Evolutionary conservation across 2,797 vertebrate species (phyloP).

Genomic region (Liparis tanakae): DNA sequence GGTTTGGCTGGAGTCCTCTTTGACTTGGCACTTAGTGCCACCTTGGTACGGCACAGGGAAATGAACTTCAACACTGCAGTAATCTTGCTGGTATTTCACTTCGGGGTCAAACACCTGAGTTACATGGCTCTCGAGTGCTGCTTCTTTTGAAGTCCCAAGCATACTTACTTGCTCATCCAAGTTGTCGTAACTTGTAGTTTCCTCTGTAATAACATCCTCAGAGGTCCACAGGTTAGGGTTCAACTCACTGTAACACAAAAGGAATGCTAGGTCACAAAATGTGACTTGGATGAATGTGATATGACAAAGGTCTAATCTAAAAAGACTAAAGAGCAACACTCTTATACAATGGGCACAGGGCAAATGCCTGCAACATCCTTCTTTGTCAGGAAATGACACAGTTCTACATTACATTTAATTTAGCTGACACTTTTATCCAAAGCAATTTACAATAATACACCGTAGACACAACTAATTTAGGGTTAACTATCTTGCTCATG

Average conservation of each 20-base stretch:
- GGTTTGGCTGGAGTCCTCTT: constrained; percentile 49
- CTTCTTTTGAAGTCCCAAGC: constrained; percentile 48
- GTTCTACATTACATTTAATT: not conserved
- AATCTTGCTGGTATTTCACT: constrained; percentile 56
- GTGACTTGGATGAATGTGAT: constrained; percentile 1
- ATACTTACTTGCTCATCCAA: constrained; percentile 80
- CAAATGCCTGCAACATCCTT: not conserved
- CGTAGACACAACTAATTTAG: no score
- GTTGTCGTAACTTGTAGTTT: constrained; percentile 62
- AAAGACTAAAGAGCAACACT: not conserved
- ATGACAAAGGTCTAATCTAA: not conserved
- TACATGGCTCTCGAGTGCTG: constrained; percentile 44
- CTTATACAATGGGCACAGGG: not conserved
- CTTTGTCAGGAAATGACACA: not conserved
- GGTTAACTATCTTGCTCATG: no score
- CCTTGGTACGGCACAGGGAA: constrained; percentile 39
- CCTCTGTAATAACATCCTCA: constrained; percentile 71
- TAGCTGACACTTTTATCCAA: no score
- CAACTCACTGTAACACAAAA: constrained; percentile 75
- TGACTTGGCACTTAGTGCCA: constrained; percentile 34
- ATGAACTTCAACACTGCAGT: constrained; percentile 45
- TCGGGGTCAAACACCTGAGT: constrained; percentile 49
- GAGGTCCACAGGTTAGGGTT: constrained; percentile 74
- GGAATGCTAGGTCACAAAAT: constrained; percentile 20
- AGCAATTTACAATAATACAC: no score